Evolutionary conservation across 2,888 invertebrate genomes (phyloP).

Genomic region (Elmis aenea): DNA sequence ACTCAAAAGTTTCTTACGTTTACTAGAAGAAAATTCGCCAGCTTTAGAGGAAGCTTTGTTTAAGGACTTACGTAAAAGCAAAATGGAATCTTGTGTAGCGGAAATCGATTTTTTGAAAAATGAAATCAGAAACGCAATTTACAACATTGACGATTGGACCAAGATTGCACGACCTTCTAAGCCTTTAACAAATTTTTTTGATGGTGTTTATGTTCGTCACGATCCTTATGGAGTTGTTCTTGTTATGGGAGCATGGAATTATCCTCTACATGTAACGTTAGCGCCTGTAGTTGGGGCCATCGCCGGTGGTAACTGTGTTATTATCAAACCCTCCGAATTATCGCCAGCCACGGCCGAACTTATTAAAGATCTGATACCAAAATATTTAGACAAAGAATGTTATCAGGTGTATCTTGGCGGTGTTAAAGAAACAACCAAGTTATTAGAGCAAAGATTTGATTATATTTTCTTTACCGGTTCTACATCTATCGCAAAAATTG

Average conservation of each 20-base stretch:
- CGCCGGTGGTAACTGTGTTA: slow-evolving; percentile 87
- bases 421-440: slow-evolving; percentile 75
- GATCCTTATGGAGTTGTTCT: slow-evolving; percentile 93
- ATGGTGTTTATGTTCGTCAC: slow-evolving; percentile 67
- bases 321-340: slow-evolving; percentile 93
- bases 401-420: slow-evolving; percentile 79
- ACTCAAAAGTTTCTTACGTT: slow-evolving; percentile 64
- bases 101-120: slow-evolving; percentile 76
- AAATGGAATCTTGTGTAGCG: slow-evolving; percentile 71
- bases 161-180: slow-evolving; percentile 67
- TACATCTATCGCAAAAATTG: slow-evolving; percentile 75
- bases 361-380: slow-evolving; percentile 70
- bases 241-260: slow-evolving; percentile 94
- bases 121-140: slow-evolving; percentile 67
- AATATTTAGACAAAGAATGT: slow-evolving; percentile 89
- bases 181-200: slow-evolving; percentile 65
- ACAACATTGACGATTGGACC: slow-evolving; percentile 72
- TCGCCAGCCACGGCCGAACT: slow-evolving; percentile 67
- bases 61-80: slow-evolving; percentile 75
- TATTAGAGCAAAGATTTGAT: slow-evolving; percentile 86
- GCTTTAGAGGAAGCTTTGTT: slow-evolving; percentile 70
- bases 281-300: slow-evolving; percentile 82
- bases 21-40: slow-evolving; percentile 76
- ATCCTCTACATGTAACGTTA: slow-evolving; percentile 79
- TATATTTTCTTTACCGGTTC: slow-evolving; percentile 96